Evolutionary conservation across 1,140 invertebrate genomes (phyloP).

Genomic region (Drosophila melanica): DNA sequence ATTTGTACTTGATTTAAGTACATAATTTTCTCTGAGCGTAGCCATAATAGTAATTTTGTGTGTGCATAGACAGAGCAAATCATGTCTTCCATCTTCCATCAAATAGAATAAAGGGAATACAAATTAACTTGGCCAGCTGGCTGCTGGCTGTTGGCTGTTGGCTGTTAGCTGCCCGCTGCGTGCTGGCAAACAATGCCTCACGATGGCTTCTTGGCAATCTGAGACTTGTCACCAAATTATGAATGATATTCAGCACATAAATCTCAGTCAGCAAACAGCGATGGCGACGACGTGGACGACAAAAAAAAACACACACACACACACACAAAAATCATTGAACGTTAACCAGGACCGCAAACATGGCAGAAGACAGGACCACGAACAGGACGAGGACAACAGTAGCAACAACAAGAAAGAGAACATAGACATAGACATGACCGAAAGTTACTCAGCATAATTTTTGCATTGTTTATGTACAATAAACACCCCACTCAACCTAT

Average conservation of each 20-base stretch:
- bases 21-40: not conserved
- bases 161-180: not conserved
- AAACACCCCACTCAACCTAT: constrained; percentile 5
- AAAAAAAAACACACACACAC: too few species aligned
- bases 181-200: constrained; percentile 50
- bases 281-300: constrained; percentile 43
- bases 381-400: constrained; percentile 12
- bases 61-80: constrained; percentile 15
- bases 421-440: constrained; percentile 54
- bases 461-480: constrained; percentile 59
- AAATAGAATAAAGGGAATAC: constrained; percentile 77
- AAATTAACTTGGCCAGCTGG: constrained; percentile 71
- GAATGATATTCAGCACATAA: constrained; percentile 82
- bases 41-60: not conserved
- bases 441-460: constrained; percentile 79
- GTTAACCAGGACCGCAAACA: constrained; percentile 46
- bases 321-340: constrained; percentile 40
- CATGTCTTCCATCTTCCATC: constrained; percentile 62
- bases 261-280: constrained; percentile 80
- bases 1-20: too few species aligned
- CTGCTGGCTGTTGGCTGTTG: not conserved
- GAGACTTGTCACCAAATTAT: constrained; percentile 82
- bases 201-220: constrained; percentile 54
- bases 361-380: not conserved
- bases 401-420: not conserved